Percentiles rank a stretch among this genome's conserved stretches.
phyloP scores from a whole-genome alignment of 2,113 vertebrate species.

The Mormyrus lacerda region DNA sequence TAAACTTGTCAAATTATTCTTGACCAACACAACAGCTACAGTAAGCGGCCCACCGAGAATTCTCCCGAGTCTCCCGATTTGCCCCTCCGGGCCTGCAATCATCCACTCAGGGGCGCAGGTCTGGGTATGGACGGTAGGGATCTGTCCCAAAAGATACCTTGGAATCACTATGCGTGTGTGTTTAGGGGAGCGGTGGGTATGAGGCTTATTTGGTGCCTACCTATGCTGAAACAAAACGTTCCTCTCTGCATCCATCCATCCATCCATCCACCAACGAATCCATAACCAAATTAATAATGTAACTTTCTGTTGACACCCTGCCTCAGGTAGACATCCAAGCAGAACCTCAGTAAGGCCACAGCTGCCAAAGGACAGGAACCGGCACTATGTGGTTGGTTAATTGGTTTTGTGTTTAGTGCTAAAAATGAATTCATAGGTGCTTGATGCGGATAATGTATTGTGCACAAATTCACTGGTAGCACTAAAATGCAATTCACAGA shows the following conservation, averaged over 20 bases:
- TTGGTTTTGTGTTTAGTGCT: background rate
- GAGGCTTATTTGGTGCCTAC: background rate
- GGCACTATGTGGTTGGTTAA: background rate
- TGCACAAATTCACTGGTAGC: background rate
- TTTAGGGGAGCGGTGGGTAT: background rate
- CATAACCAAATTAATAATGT: background rate
- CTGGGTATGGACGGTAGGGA: background rate
- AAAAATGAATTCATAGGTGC: background rate
- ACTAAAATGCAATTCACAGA: background rate
- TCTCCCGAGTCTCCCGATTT: background rate
- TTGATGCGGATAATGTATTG: background rate
- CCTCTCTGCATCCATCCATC: background rate
- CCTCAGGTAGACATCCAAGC: background rate
- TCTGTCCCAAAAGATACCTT: background rate
- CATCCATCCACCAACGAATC: background rate
- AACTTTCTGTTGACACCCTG: background rate
- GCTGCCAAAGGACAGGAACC: background rate
- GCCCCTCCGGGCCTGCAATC: background rate
- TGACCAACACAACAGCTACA: background rate
- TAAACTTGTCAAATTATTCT: background rate
- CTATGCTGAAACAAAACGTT: background rate
- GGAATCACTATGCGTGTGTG: background rate
- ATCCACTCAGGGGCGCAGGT: background rate
- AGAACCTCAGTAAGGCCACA: background rate
- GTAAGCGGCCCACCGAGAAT: background rate